Percentiles rank a stretch among this genome's conserved stretches.
Conservation (phyloP, 2,888 invertebrate genomes). For the Brenthis daphne region DNA sequence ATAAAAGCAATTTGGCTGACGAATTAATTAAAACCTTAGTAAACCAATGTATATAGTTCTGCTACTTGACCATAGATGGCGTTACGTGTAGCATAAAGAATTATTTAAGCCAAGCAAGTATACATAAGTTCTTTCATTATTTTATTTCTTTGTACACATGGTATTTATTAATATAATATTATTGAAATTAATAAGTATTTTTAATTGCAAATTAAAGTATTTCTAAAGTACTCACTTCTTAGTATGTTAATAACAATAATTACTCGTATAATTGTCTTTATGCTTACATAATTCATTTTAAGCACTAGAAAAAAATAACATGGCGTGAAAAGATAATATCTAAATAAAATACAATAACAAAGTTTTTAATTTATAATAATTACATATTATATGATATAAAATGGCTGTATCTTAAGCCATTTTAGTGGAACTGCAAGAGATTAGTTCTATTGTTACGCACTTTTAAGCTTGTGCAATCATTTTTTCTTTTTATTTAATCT, state of each 20-base stretch:
- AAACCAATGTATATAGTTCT: constrained; percentile 49
- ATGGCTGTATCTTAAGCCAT: not conserved
- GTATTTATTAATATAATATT: not conserved
- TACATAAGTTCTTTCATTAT: not conserved
- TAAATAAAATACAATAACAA: not conserved
- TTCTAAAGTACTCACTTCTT: too few species aligned
- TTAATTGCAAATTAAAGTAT: too few species aligned
- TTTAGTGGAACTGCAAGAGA: constrained; percentile 18
- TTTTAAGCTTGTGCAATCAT: not conserved
- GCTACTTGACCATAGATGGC: constrained; percentile 74
- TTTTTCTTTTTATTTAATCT: constrained; percentile 1
- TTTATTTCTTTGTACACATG: not conserved
- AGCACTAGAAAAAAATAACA: not conserved
- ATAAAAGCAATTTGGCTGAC: not conserved
- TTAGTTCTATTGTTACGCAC: constrained; percentile 10
- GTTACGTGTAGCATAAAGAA: constrained; percentile 47
- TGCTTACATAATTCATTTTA: too few species aligned
- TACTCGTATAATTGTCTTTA: too few species aligned
- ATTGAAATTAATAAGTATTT: not conserved
- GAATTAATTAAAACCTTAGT: not conserved
- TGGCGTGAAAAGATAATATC: not conserved
- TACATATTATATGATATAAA: not conserved
- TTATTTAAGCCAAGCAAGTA: not conserved
- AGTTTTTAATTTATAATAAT: too few species aligned
- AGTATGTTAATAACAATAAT: too few species aligned